Percentiles rank a stretch among this genome's conserved stretches.
These are phyloP conservation scores for Charina bottae DNA, from an alignment of 2,113 vertebrate species.

Conservation along the genomic window DNA sequence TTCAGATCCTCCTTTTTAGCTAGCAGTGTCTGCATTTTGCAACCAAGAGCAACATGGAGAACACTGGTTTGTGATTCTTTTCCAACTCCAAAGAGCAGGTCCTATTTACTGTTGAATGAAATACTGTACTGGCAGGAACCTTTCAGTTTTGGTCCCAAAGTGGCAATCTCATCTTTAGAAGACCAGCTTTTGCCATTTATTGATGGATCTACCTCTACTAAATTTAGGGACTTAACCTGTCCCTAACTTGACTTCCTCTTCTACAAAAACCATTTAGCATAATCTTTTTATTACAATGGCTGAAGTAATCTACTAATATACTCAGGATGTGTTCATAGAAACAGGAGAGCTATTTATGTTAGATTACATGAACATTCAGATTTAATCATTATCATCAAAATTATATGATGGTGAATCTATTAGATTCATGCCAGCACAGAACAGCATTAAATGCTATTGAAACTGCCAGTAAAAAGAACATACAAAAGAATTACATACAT, in stretches of 20 bases:
- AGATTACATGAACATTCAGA: not conserved
- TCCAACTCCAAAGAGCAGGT: not conserved
- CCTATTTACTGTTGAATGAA: not conserved
- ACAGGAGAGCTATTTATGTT: not conserved
- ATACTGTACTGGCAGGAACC: not conserved
- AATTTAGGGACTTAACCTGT: not conserved
- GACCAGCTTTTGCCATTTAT: too few species aligned
- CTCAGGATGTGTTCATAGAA: not conserved
- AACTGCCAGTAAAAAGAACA: not conserved
- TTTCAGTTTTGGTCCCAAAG: not conserved
- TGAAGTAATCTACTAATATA: not conserved
- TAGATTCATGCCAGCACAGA: not conserved
- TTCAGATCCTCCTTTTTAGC: not conserved
- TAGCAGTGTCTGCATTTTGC: not conserved
- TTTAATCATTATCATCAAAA: not conserved
- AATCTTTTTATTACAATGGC: not conserved
- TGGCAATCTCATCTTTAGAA: not conserved
- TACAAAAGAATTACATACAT: not conserved
- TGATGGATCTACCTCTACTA: too few species aligned
- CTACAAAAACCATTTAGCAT: not conserved
- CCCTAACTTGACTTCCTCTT: not conserved
- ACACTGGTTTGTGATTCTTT: not conserved
- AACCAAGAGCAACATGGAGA: not conserved
- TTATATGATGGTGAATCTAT: not conserved
- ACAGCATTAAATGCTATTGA: not conserved